Evolutionary conservation across 2,113 vertebrate species (phyloP).

Genomic region (Strix uralensis): DNA sequence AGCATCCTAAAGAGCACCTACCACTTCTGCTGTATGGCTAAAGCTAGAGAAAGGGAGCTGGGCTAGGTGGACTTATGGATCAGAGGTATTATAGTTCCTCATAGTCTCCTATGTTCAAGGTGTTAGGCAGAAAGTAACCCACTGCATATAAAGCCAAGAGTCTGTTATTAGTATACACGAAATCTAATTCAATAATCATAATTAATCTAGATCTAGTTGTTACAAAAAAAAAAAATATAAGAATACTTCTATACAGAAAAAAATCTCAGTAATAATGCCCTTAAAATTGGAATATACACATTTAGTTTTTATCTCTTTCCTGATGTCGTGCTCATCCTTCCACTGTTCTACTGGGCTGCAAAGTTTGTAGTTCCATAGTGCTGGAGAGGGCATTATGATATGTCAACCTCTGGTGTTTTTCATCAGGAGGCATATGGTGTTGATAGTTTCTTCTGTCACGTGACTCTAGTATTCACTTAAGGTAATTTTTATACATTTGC

Average conservation of each 20-base stretch:
- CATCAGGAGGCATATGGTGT: neutral
- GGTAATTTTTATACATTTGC: neutral
- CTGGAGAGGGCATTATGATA: neutral
- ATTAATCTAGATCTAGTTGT: neutral
- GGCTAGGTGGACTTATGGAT: neutral
- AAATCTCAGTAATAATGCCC: neutral
- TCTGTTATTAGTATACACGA: neutral
- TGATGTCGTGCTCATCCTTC: neutral
- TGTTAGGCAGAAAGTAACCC: neutral
- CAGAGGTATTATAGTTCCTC: neutral
- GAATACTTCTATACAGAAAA: neutral
- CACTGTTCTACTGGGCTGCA: neutral
- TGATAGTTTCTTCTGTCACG: neutral
- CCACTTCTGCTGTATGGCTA: neutral
- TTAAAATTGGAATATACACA: neutral
- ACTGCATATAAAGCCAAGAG: neutral
- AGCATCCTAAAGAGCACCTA: neutral
- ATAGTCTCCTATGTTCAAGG: neutral
- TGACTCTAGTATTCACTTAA: neutral
- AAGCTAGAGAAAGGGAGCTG: neutral
- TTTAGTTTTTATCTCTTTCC: neutral
- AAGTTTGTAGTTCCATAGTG: neutral
- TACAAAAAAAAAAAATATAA: neutral
- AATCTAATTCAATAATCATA: neutral
- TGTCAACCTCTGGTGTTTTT: neutral